A percentile compares a stretch with the other conserved stretches of the same genome.
phyloP scores from a whole-genome alignment of 2,888 invertebrate species.

The Mallateleia sp. region DNA sequence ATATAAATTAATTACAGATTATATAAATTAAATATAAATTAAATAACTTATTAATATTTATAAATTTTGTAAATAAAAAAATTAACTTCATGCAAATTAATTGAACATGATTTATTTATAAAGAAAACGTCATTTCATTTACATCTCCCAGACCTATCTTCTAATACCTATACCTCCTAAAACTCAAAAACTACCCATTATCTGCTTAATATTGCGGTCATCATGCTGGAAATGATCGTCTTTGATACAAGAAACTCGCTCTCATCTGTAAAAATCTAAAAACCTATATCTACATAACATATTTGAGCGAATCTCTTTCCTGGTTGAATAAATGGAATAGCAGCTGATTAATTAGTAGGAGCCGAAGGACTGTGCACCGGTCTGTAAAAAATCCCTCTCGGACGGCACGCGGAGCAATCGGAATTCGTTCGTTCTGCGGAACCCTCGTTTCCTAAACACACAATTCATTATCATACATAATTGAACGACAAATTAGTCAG shows the following conservation, averaged over 20 bases:
- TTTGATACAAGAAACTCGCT: conserved; percentile 53
- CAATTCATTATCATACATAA: conserved; percentile 8
- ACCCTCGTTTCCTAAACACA: conserved; percentile 80
- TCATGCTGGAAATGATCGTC: conserved; percentile 25
- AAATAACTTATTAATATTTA: no score
- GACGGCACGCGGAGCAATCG: conserved; percentile 87
- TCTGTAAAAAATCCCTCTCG: conserved; percentile 86
- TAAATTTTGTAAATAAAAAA: no score
- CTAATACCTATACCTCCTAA: background rate
- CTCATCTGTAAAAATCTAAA: conserved; percentile 63
- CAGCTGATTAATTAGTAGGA: conserved; percentile 85
- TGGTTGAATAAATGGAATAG: conserved; percentile 16
- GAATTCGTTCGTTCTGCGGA: conserved; percentile 83
- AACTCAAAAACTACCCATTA: background rate
- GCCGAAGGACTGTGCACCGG: conserved; percentile 87
- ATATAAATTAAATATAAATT: no score
- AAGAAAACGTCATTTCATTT: no score
- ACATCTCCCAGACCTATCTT: no score
- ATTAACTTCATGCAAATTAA: no score
- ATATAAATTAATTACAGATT: no score
- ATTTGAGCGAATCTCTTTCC: conserved; percentile 68
- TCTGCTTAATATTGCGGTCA: conserved; percentile 32
- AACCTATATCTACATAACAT: conserved; percentile 76
- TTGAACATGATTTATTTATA: no score
- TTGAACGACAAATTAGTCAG: background rate